A percentile compares a stretch with the other conserved stretches of the same genome.
phyloP scores from a whole-genome alignment of 2,888 invertebrate genomes.

The Chrysopilus asiliformis region DNA sequence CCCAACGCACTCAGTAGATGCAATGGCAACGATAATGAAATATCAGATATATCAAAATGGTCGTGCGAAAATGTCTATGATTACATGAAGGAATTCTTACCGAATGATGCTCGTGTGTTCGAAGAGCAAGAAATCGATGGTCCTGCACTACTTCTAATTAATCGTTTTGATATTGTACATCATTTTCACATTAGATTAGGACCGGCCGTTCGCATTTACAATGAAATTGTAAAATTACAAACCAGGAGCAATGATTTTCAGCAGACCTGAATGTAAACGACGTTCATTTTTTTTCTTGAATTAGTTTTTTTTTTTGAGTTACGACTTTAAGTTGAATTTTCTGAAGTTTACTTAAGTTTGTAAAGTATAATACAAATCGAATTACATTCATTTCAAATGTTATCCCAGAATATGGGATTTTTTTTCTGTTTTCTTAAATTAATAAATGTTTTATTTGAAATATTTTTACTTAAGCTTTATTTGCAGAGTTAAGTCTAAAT shows the following conservation, averaged over 20 bases:
- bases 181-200: conserved; percentile 74
- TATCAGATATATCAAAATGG: conserved; percentile 75
- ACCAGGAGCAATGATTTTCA: conserved; percentile 52
- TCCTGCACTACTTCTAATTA: conserved; percentile 67
- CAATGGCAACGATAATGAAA: not conserved
- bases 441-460: too few species aligned
- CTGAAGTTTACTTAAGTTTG: too few species aligned
- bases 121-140: conserved; percentile 88
- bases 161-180: conserved; percentile 68
- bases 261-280: conserved; percentile 23
- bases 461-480: too few species aligned
- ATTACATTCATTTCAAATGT: too few species aligned
- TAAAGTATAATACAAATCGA: too few species aligned
- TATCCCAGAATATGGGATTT: too few species aligned
- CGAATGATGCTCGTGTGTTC: conserved; percentile 67
- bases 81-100: conserved; percentile 65
- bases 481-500: too few species aligned
- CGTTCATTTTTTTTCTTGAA: too few species aligned
- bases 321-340: too few species aligned
- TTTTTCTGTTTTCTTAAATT: too few species aligned
- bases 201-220: conserved; percentile 74
- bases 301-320: too few species aligned
- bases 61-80: conserved; percentile 66
- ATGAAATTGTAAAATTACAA: conserved; percentile 70
- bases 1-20: too few species aligned